Evolutionary conservation across 2,888 invertebrate species (phyloP), one percentile per base, ranked within the genome.

Genomic region (Eudemis profundana): DNA sequence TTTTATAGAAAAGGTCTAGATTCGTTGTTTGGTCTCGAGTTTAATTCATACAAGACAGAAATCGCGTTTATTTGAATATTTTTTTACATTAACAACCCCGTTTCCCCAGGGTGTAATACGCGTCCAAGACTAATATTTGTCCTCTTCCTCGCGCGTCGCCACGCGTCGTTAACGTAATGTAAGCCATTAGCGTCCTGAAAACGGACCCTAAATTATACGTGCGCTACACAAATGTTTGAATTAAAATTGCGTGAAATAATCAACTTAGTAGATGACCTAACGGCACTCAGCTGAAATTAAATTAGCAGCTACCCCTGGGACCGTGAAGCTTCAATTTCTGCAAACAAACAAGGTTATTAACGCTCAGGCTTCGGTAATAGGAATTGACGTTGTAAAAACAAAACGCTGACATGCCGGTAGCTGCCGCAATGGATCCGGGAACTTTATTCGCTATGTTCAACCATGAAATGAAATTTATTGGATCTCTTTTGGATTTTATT

Each of bases 231-330:
- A 65, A 65, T 65, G 53, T 60, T 47, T 19, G 15, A 60, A 65
- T 60, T 60, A 60, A 60, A 59, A 65, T 60, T 60, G 40, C 59
- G 44, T 53, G 53, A 38, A 44, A 51, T 53, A 64, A 57, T 57
- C 63, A 57, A 57, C 49, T 42, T 63, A 63, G 59, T 53, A 27
- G 57, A 44, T 51, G 65, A 65, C 60, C 53, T 60, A 38, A 46
- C 53, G 60, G 40, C 53, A 60, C 40, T 65, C 53, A 7, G 42
- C 57, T 3, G 53, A 60, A 65, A 53, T 65, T 65, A 47, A 65
- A 65, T 65, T 65, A 46, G 46, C 51, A 53, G 21, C 46, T 15
- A 8, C 65, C 53, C 65, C 27, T 27, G 59, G 65, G 59, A 53
- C 50, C 44, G 15, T 23, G 36, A 42, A 57, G 29, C 53, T 60